Base-by-base conservation (phyloP, 2,113 vertebrate species). In the Calonectris borealis region DNA sequence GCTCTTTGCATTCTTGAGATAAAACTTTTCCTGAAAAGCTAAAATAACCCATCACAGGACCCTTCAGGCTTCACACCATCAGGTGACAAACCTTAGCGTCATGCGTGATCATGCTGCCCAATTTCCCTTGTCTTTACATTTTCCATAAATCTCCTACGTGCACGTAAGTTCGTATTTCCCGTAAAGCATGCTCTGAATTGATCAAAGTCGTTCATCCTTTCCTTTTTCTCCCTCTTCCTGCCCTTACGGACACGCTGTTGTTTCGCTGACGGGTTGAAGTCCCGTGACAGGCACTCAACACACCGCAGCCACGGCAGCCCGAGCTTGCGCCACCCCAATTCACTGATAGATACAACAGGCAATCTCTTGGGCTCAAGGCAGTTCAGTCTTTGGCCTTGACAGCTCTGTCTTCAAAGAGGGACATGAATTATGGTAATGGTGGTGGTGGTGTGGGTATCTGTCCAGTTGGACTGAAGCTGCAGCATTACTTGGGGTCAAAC, bases 211-310 rank as follows among this genome's bases (percentile, higher is more conserved):
- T 54, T 88, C 55, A 46, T 29, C 40, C 31, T 34, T 8, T 22
- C 15, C 19, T 31, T 38, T 25, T 13, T 5, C 52, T 18, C 9
- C 73, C 61, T 65, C 38, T 21, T 34, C n/a, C 44, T 36, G 77
- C 49, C 48, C 54, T 25, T 13, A 16, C 0, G 1, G 69, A 72
- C 57, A 36, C 0, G 0, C 46, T 24, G 38, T 0, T 42, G 34
- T 17, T 31, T 13, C 12, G 5, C 51, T 16, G 46, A 21, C n/a
- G 55, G 80, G 26, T 2, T 8, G 6, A 44, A 46, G 49, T 11
- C 61, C 78, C 40, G 32, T 2, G 3, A 19, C 6, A 34, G 7
- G 3, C 42, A 21, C n/a, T 6, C 17, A 7, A 34, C 6, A 1
- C 2, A 8, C 36, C 8, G 3, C 3, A 6, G 40, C 64, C 3